Percentiles rank a stretch among this genome's conserved stretches.
Evolutionary conservation across 2,797 vertebrate genomes (phyloP).

Genomic region (Protosalanx chinensis): DNA sequence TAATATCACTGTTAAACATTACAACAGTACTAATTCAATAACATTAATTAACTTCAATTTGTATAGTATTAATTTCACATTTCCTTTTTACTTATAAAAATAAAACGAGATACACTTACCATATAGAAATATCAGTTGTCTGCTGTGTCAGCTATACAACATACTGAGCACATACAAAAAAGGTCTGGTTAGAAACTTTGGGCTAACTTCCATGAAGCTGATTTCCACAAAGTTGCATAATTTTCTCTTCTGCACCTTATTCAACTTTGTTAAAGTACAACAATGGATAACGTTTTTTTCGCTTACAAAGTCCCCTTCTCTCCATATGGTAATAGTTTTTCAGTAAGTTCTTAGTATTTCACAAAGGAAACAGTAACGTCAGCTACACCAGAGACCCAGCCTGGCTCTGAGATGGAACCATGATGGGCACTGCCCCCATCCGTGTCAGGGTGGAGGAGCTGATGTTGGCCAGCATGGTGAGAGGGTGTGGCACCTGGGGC

Average conservation of each 20-base stretch:
- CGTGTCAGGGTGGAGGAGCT: conserved; percentile 74
- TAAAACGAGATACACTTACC: conserved; percentile 45
- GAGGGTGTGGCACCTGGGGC: conserved; percentile 65
- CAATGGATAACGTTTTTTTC: conserved; percentile 51
- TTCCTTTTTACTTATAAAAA: conserved; percentile 15
- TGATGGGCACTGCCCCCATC: conserved; percentile 79
- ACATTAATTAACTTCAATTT: conserved; percentile 19
- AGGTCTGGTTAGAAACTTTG: conserved; percentile 9
- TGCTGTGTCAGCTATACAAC: conserved; percentile 26
- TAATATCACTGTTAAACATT: not conserved
- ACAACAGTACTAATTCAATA: conserved; percentile 10
- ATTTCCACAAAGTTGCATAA: conserved; percentile 19
- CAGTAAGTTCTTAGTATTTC: not conserved
- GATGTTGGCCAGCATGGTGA: conserved; percentile 47
- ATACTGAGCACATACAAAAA: conserved; percentile 47
- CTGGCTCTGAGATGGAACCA: conserved; percentile 87
- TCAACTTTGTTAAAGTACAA: not conserved
- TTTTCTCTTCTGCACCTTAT: conserved; percentile 7
- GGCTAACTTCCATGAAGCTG: conserved; percentile 28
- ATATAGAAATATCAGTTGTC: conserved; percentile 16
- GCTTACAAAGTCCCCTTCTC: conserved; percentile 1
- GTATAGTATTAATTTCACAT: not conserved
- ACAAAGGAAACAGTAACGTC: not conserved
- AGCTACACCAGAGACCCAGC: conserved; percentile 89
- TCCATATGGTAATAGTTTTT: not conserved